Conservation (phyloP, 2,113 vertebrate genomes). For the Sylvilagus bachmani region DNA sequence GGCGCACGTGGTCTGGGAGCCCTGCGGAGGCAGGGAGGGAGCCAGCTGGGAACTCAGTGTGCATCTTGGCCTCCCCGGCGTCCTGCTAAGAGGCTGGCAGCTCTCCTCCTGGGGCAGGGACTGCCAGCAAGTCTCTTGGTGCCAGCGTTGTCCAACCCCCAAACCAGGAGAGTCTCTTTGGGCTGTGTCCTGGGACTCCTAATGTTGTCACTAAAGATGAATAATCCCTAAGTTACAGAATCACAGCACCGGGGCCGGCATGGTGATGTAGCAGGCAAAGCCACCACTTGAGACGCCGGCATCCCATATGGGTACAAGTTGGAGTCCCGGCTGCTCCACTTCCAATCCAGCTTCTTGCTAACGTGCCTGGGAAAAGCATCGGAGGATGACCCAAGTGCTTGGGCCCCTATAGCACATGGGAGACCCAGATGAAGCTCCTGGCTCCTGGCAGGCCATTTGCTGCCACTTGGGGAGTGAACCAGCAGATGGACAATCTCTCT, state of each 20-base stretch:
- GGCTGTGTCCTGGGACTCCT: not conserved
- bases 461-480: no score
- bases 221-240: not conserved
- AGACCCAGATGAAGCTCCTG: no score
- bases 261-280: no score
- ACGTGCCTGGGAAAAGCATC: no score
- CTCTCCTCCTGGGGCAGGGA: not conserved
- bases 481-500: no score
- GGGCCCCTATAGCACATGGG: no score
- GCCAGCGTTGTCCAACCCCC: not conserved
- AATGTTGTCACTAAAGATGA: not conserved
- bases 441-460: no score
- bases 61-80: fast-evolving
- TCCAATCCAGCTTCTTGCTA: no score
- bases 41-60: fast-evolving
- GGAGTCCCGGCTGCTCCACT: no score
- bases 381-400: no score
- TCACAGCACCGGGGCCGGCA: not conserved
- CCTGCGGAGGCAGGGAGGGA: not conserved
- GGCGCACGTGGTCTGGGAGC: not conserved
- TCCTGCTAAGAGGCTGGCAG: not conserved
- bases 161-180: not conserved
- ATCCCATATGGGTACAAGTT: no score
- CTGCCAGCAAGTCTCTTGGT: not conserved
- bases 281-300: no score